phyloP scores from a whole-genome alignment of 30 jellyfish, hydroid and myxozoan species.

The Cassiopea andromeda region DNA sequence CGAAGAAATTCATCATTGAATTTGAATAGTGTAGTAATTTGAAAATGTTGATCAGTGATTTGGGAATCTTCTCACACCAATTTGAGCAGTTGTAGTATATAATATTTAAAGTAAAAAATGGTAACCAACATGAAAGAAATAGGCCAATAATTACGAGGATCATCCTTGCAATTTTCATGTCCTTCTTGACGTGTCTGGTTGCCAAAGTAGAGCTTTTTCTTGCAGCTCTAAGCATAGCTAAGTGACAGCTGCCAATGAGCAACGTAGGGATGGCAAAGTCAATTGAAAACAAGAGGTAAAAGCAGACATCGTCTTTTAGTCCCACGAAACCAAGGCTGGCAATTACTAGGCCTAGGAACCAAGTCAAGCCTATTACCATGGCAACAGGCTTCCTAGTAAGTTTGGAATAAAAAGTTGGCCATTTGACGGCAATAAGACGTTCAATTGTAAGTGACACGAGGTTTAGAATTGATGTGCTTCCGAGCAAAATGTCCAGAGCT shows the following conservation, averaged over 20 bases:
- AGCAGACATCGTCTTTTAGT: not conserved
- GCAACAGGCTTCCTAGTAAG: conserved; percentile 78
- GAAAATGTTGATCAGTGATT: conserved; percentile 17
- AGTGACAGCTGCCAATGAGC: conserved; percentile 59
- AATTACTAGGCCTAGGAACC: conserved; percentile 73
- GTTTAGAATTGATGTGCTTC: conserved; percentile 72
- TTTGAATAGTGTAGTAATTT: conserved; percentile 76
- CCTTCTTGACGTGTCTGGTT: conserved; percentile 63
- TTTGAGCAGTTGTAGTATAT: conserved; percentile 48
- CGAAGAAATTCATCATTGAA: conserved; percentile 93
- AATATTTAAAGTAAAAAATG: conserved; percentile 76
- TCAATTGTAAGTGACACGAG: conserved; percentile 83
- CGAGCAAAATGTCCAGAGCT: conserved; percentile 78
- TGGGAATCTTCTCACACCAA: conserved; percentile 56
- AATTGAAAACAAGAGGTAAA: conserved; percentile 35
- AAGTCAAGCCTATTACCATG: conserved; percentile 61
- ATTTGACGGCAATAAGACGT: conserved; percentile 79
- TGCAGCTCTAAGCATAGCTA: conserved; percentile 72
- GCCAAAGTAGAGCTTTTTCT: conserved; percentile 56
- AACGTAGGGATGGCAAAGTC: conserved; percentile 76
- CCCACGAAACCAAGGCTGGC: conserved; percentile 22
- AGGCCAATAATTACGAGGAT: conserved; percentile 84
- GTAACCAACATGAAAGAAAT: conserved; percentile 87
- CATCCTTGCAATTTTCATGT: conserved; percentile 86
- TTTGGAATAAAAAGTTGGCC: conserved; percentile 84